phyloP scores from a whole-genome alignment of 2,797 vertebrate genomes.

The Euphonia xanthogaster region DNA sequence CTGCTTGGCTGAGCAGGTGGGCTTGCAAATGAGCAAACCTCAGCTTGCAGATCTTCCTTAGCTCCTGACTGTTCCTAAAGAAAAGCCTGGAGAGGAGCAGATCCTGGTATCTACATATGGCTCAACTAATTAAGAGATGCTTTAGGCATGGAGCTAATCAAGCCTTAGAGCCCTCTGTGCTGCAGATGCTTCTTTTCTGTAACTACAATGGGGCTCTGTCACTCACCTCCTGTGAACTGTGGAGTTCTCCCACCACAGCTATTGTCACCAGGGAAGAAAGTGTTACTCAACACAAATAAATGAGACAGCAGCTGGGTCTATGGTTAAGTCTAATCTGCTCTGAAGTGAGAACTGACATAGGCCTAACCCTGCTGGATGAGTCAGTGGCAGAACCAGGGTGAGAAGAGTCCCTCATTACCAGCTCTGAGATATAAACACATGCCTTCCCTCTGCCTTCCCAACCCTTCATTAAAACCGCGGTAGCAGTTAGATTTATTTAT shows the following conservation, averaged over 20 bases:
- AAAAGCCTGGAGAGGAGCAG: neutral
- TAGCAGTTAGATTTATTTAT: constrained; percentile 25
- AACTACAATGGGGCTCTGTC: neutral
- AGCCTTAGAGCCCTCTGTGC: neutral
- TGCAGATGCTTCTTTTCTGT: neutral
- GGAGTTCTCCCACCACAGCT: neutral
- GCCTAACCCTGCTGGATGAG: constrained; percentile 17
- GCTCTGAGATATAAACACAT: neutral
- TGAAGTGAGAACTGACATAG: neutral
- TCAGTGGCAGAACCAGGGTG: constrained; percentile 11
- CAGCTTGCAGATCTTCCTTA: neutral
- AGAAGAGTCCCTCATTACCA: constrained; percentile 7
- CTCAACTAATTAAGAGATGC: neutral
- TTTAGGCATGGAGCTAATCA: neutral
- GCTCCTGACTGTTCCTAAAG: neutral
- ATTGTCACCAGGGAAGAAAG: constrained; percentile 4
- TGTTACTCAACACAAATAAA: neutral
- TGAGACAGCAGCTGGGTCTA: neutral
- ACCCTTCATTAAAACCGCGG: constrained; percentile 17
- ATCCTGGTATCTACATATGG: neutral
- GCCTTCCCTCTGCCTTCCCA: neutral
- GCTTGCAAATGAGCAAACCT: neutral
- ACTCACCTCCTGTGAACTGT: neutral
- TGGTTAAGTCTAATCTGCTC: constrained; percentile 19
- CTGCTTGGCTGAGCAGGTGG: fast-evolving